phyloP scores from a whole-genome alignment of 2,888 invertebrate species.

The Drosophila ezoana region DNA sequence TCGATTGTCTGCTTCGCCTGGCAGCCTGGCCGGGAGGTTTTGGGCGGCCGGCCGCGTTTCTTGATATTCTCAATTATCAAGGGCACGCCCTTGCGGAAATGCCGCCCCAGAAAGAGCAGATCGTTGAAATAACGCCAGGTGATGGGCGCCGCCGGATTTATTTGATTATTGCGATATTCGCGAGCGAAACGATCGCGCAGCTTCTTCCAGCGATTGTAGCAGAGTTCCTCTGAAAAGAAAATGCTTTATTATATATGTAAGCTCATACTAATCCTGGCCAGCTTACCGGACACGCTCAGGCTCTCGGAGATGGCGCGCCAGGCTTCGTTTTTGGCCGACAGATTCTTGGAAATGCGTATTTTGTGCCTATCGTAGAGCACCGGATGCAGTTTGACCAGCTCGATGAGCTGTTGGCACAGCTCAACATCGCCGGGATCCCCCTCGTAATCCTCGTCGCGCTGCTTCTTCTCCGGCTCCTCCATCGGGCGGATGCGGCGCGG shows the following conservation, averaged over 20 bases:
- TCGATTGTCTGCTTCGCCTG: neutral
- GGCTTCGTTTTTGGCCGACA: conserved; percentile 79
- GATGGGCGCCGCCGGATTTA: conserved; percentile 64
- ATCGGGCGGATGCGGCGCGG: conserved; percentile 34
- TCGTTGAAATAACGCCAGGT: conserved; percentile 79
- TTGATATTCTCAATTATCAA: conserved; percentile 66
- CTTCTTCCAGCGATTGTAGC: conserved; percentile 82
- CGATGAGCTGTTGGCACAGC: conserved; percentile 74
- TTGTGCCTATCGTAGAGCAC: conserved; percentile 79
- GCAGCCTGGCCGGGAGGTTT: conserved; percentile 7
- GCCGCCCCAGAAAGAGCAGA: conserved; percentile 72
- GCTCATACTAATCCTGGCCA: rapidly evolving
- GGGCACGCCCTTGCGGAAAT: conserved; percentile 78
- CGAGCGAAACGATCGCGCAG: conserved; percentile 80
- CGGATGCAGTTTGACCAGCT: conserved; percentile 76
- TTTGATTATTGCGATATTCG: conserved; percentile 75
- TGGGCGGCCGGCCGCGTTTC: conserved; percentile 67
- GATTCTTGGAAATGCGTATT: conserved; percentile 81
- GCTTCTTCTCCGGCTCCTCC: conserved; percentile 36
- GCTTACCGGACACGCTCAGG: conserved; percentile 72
- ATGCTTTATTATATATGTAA: too few species aligned
- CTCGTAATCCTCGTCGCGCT: conserved; percentile 37
- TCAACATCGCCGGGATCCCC: conserved; percentile 61
- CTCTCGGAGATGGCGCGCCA: conserved; percentile 76
- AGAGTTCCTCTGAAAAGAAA: conserved; percentile 66